A percentile compares a stretch with the other conserved stretches of the same genome.
phyloP scores from a whole-genome alignment of 2,888 invertebrate genomes.

The Kryphioiulus occultus region DNA sequence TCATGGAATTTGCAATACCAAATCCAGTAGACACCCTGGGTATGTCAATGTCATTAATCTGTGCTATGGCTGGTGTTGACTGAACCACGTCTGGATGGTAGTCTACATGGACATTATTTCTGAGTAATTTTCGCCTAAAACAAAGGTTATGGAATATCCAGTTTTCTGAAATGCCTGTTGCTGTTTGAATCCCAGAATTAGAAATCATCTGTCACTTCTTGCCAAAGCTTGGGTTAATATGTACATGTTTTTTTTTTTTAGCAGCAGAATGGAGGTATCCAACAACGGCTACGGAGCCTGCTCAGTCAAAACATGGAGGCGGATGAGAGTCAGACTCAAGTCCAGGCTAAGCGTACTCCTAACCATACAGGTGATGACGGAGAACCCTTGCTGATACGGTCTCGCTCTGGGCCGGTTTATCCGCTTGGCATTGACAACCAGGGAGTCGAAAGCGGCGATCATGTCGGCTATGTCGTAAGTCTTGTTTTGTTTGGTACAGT shows the following conservation, averaged over 20 bases:
- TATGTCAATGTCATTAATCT: no score
- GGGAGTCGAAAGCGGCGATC: slow-evolving; percentile 46
- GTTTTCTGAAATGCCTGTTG: no score
- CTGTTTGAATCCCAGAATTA: no score
- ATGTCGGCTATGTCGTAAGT: slow-evolving; percentile 51
- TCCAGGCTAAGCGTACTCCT: neutral
- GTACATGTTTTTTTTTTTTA: neutral
- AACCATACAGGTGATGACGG: slow-evolving; percentile 43
- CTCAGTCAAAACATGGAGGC: neutral
- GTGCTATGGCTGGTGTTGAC: no score
- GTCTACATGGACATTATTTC: no score
- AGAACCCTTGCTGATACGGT: slow-evolving; percentile 52
- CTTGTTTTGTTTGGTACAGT: neutral
- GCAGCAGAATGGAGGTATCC: slow-evolving; percentile 29
- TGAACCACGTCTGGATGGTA: no score
- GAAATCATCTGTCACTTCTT: no score
- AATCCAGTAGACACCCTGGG: no score
- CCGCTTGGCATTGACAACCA: slow-evolving; percentile 54
- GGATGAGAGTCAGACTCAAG: neutral
- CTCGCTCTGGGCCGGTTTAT: slow-evolving; percentile 50
- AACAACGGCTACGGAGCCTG: slow-evolving; percentile 28
- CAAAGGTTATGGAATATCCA: no score
- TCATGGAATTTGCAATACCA: no score
- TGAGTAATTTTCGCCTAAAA: no score
- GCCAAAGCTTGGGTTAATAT: no score